Percentiles rank a stretch among this genome's conserved stretches.
Conservation (phyloP, 2,797 vertebrate genomes). For the Varecia variegata region DNA sequence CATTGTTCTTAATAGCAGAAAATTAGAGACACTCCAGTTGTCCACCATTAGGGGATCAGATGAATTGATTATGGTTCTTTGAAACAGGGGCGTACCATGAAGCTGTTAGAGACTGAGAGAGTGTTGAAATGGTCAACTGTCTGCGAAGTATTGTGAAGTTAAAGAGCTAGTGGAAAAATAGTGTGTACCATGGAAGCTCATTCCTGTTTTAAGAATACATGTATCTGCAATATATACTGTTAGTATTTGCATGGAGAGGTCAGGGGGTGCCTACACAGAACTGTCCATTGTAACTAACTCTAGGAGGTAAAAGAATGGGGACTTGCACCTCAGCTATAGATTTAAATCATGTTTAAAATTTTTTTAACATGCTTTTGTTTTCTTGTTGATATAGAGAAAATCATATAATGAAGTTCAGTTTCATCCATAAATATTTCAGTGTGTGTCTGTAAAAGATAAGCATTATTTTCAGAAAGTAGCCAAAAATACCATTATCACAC, state of each 20-base stretch:
- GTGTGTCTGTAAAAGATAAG: slow-evolving; percentile 48
- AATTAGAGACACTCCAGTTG: neutral
- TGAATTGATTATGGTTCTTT: slow-evolving; percentile 40
- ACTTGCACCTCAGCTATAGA: neutral
- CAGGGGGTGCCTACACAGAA: neutral
- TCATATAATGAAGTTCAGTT: neutral
- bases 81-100: neutral
- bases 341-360: neutral
- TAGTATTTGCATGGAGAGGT: neutral
- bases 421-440: slow-evolving; percentile 25
- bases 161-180: neutral
- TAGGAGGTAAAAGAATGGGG: neutral
- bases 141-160: neutral
- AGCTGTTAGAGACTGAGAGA: neutral
- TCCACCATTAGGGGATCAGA: neutral
- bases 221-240: neutral
- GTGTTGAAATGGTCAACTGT: neutral
- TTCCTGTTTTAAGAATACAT: neutral
- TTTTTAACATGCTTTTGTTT: neutral
- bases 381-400: neutral
- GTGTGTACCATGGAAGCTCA: neutral
- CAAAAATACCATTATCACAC: neutral
- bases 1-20: neutral
- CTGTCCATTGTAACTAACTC: neutral
- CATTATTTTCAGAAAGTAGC: slow-evolving; percentile 2